Conservation (phyloP, 2,113 vertebrate species). For the Mystacornis crossleyi region DNA sequence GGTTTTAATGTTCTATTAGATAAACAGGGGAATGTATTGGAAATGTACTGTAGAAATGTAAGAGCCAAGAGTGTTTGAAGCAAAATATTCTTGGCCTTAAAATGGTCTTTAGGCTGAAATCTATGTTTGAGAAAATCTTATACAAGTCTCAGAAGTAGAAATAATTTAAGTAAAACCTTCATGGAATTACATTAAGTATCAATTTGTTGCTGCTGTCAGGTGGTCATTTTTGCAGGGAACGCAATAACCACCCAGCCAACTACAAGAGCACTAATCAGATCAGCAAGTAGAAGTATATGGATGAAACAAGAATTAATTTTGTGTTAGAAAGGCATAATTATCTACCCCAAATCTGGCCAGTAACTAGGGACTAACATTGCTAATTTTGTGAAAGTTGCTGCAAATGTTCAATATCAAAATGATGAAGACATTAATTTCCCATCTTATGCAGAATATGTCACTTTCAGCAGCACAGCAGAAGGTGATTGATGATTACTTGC, state of each 20-base stretch:
- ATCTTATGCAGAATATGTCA: background rate
- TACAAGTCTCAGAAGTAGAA: background rate
- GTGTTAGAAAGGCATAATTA: background rate
- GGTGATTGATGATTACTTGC: background rate
- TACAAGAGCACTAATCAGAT: background rate
- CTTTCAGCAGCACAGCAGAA: background rate
- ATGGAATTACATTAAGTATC: background rate
- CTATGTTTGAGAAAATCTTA: background rate
- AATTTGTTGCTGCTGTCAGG: background rate
- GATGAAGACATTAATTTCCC: constrained; percentile 11
- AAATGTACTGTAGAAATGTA: background rate
- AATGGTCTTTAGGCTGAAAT: background rate
- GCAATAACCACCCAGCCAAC: background rate
- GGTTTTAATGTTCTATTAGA: background rate
- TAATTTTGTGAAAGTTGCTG: background rate
- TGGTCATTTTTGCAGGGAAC: background rate
- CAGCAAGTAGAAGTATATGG: background rate
- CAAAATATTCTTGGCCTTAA: background rate
- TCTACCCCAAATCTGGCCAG: background rate
- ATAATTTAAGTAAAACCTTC: background rate
- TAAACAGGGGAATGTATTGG: background rate
- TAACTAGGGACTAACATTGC: background rate
- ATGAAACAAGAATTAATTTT: background rate
- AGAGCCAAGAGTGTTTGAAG: background rate
- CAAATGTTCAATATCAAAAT: constrained; percentile 1